These are phyloP conservation scores for Alosa sapidissima DNA, from an alignment of 2,797 vertebrate genomes.

Conservation along the genomic window DNA sequence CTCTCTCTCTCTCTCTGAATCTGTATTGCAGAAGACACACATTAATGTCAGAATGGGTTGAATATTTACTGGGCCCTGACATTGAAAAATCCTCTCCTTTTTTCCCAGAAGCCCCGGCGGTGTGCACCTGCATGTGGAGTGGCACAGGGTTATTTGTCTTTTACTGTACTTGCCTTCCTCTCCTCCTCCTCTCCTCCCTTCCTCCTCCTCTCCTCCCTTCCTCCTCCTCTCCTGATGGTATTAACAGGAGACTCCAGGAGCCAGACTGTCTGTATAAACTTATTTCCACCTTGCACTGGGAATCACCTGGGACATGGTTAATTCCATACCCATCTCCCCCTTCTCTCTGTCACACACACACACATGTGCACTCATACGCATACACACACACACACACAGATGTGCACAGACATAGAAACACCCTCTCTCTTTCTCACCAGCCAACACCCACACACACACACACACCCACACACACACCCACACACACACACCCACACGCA, in stretches of 20 bases:
- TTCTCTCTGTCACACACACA: background rate
- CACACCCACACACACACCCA: background rate
- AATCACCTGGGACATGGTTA: background rate
- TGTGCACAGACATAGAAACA: background rate
- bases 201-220: background rate
- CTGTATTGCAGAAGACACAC: background rate
- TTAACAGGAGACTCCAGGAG: background rate
- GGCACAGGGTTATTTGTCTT: background rate
- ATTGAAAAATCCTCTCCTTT: background rate
- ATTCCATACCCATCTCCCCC: background rate
- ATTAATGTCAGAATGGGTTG: background rate
- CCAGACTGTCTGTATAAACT: background rate
- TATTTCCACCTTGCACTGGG: background rate
- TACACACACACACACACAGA: background rate
- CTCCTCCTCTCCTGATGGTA: background rate
- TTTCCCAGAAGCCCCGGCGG: background rate
- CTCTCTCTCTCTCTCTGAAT: slow-evolving; percentile 6
- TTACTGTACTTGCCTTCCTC: background rate
- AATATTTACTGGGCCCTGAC: too few species aligned
- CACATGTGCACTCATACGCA: background rate
- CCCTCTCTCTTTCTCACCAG: background rate
- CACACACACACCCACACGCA: background rate
- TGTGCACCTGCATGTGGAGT: background rate
- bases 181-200: background rate
- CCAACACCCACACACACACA: background rate